These are phyloP conservation scores for Hypena proboscidalis DNA, from an alignment of 2,888 invertebrate genomes.

Conservation along the genomic window DNA sequence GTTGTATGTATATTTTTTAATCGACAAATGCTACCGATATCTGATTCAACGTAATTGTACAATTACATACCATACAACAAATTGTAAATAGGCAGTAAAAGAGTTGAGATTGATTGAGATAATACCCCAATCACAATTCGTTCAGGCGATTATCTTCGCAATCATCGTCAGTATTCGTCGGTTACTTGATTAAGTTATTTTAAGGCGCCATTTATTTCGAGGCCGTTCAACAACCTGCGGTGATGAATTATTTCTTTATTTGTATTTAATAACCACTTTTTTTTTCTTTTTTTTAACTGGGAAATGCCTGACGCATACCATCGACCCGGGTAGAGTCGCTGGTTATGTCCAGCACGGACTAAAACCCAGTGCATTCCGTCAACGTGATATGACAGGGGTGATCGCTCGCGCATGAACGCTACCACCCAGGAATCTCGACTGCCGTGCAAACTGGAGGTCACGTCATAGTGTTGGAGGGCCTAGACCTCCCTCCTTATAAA, in stretches of 20 bases:
- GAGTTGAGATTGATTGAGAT: conserved; percentile 26
- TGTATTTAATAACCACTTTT: conserved; percentile 6
- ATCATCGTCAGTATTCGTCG: conserved; percentile 11
- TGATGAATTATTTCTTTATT: conserved; percentile 6
- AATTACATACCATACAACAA: conserved; percentile 8
- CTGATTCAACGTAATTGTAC: conserved; percentile 11
- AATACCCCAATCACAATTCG: conserved; percentile 38
- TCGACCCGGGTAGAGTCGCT: too few relatives aligned
- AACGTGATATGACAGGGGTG: too few relatives aligned
- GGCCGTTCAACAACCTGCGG: conserved; percentile 6
- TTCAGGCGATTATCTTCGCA: conserved; percentile 24
- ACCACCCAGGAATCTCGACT: too few relatives aligned
- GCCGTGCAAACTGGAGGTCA: too few relatives aligned
- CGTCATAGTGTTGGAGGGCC: too few relatives aligned
- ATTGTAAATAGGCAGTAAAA: conserved; percentile 34
- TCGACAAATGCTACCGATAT: too few relatives aligned
- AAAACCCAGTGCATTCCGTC: too few relatives aligned
- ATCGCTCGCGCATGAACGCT: too few relatives aligned
- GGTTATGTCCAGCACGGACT: too few relatives aligned
- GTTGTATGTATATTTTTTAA: too few relatives aligned
- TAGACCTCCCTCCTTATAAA: too few relatives aligned
- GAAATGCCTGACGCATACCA: too few relatives aligned
- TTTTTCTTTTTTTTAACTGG: conserved; percentile 3
- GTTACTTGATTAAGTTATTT: conserved; percentile 20
- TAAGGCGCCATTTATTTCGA: conserved; percentile 19